phyloP scores from a whole-genome alignment of 2,797 vertebrate genomes.

The Ciconia nigra region DNA sequence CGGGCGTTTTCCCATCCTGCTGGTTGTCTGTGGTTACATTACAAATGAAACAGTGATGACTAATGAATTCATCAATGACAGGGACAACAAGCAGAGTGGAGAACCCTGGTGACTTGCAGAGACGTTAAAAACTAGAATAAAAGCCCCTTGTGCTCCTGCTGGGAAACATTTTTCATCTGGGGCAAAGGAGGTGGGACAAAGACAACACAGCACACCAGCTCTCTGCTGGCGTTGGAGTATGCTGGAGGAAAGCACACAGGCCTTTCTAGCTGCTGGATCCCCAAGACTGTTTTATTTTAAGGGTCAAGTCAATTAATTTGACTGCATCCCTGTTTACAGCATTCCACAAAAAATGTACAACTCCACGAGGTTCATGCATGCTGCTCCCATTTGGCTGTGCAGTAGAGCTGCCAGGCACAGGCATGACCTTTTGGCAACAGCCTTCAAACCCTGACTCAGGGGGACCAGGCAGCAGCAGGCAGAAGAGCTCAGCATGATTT shows the following conservation, averaged over 20 bases:
- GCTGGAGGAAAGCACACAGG: neutral
- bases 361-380: rapidly evolving
- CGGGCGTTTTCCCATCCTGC: neutral
- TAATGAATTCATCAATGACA: neutral
- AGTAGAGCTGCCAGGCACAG: neutral
- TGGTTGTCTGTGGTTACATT: neutral
- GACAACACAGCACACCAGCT: neutral
- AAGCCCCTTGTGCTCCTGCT: neutral
- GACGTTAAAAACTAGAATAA: neutral
- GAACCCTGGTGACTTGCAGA: neutral
- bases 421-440: neutral
- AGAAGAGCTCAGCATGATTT: neutral
- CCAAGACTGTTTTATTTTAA: neutral
- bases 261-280: neutral
- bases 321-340: neutral
- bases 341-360: rapidly evolving
- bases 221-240: rapidly evolving
- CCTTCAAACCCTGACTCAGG: neutral
- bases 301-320: neutral
- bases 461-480: neutral
- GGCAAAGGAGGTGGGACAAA: neutral
- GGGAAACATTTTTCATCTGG: neutral
- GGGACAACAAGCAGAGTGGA: neutral
- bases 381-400: neutral
- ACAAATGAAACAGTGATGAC: neutral